Evolutionary conservation across 2,113 vertebrate genomes (phyloP).

Genomic region (Sigmodon hispidus): DNA sequence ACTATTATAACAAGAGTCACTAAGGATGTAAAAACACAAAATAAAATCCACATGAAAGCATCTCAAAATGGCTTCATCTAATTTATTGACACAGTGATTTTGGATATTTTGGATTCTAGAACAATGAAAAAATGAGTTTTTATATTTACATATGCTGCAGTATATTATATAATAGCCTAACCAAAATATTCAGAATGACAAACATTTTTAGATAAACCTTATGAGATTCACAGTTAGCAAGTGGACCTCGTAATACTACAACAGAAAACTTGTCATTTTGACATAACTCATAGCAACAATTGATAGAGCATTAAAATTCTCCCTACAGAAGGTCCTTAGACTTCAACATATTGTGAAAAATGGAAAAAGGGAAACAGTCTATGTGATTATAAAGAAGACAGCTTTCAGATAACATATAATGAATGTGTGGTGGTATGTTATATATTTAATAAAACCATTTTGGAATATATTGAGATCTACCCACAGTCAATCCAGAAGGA

Average conservation of each 20-base stretch:
- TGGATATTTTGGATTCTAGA: not conserved
- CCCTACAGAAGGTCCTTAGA: rapidly evolving
- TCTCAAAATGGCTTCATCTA: not conserved
- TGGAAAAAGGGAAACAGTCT: not conserved
- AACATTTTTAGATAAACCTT: not conserved
- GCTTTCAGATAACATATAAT: not conserved
- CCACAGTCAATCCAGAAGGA: no score
- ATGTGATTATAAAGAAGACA: not conserved
- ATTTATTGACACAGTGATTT: not conserved
- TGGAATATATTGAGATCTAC: no score
- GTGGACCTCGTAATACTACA: not conserved
- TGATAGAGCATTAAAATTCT: not conserved
- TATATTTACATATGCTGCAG: not conserved
- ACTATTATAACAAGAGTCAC: not conserved
- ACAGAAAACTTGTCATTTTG: not conserved
- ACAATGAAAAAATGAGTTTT: not conserved
- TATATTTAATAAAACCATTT: no score
- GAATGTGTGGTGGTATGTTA: no score
- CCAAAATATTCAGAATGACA: not conserved
- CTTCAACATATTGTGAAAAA: not conserved
- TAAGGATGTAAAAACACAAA: not conserved
- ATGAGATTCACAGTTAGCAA: not conserved
- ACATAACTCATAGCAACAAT: not conserved
- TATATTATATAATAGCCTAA: not conserved
- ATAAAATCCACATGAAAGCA: not conserved